Conservation (phyloP, 2,113 vertebrate genomes). For the Rhea pennata region DNA sequence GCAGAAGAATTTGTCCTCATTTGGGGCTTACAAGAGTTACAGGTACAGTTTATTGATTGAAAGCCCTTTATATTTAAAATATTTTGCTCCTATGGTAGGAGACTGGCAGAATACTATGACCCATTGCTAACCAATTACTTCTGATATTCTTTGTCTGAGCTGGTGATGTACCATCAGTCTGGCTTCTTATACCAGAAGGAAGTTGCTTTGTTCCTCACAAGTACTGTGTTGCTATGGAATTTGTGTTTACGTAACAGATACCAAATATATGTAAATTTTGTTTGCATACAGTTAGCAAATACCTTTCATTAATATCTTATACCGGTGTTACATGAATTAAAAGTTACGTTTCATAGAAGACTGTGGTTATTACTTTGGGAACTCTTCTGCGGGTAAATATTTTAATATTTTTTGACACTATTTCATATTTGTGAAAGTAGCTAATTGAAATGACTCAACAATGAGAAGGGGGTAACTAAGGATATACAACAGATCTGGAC, state of each 20-base stretch:
- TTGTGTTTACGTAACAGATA: not conserved
- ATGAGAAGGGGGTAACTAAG: not conserved
- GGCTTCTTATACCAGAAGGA: not conserved
- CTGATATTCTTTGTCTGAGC: not conserved
- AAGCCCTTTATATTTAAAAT: not conserved
- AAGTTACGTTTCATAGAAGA: not conserved
- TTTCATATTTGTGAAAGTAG: not conserved
- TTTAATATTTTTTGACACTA: not conserved
- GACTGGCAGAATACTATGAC: not conserved
- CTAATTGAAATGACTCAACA: not conserved
- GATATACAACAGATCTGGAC: not conserved
- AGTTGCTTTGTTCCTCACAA: not conserved
- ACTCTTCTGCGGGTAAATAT: not conserved
- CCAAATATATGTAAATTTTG: not conserved
- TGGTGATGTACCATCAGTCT: not conserved
- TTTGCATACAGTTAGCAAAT: not conserved
- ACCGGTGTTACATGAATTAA: not conserved
- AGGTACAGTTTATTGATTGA: not conserved
- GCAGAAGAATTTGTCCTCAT: not conserved
- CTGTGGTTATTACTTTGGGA: not conserved
- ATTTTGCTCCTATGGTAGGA: fast-evolving
- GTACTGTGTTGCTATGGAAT: not conserved
- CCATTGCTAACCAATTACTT: not conserved
- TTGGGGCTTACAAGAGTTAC: not conserved
- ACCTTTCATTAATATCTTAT: not conserved